phyloP scores from a whole-genome alignment of 2,113 vertebrate species.

The Rhinolophus ferrumequinum region DNA sequence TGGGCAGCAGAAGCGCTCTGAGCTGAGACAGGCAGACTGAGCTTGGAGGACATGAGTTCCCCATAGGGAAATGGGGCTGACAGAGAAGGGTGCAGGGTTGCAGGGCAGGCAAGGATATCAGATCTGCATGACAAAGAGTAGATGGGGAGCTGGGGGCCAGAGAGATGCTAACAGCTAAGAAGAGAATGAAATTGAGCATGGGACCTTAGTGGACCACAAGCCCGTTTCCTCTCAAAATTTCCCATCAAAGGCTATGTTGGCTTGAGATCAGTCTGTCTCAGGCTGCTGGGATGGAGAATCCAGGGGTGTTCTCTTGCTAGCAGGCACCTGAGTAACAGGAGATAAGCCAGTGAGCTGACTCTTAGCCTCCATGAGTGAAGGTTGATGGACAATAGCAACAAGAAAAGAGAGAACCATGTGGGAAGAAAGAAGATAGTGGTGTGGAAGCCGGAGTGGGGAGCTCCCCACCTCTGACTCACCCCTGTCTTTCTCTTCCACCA shows the following conservation, averaged over 20 bases:
- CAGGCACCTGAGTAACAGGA: neutral
- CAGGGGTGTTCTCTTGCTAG: neutral
- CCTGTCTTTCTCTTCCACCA: neutral
- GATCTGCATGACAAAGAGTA: fast-evolving
- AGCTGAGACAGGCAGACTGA: neutral
- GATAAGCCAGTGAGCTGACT: neutral
- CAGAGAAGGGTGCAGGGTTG: neutral
- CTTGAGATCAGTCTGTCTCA: neutral
- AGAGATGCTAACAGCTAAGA: neutral
- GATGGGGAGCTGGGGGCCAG: neutral
- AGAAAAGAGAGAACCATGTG: neutral
- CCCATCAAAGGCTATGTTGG: neutral
- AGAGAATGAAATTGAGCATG: neutral
- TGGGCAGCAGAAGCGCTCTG: neutral
- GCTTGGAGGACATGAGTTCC: neutral
- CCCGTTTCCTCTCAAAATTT: neutral
- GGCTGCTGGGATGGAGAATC: neutral
- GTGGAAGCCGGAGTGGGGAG: fast-evolving
- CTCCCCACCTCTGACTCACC: neutral
- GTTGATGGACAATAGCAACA: fast-evolving
- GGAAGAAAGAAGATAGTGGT: neutral
- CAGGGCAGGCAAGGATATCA: neutral
- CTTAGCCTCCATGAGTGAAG: neutral
- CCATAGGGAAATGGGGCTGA: neutral
- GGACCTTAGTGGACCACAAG: neutral